Percentiles rank a stretch among this genome's conserved stretches.
These are phyloP conservation scores for Heterodera schachtii DNA, from an alignment of 1,140 invertebrate species.

Conservation along the genomic window DNA sequence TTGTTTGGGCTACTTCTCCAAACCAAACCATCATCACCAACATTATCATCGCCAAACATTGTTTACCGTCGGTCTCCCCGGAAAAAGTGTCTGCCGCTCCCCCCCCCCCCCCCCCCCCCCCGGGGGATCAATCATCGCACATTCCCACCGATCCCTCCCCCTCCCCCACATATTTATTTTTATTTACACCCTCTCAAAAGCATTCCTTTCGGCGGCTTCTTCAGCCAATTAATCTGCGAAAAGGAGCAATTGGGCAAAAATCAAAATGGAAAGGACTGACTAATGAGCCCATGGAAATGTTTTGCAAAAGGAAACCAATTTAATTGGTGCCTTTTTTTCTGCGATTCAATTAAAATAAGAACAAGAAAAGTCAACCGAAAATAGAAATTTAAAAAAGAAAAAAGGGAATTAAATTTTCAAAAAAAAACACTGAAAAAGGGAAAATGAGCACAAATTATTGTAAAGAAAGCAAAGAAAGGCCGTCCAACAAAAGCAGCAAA, in stretches of 20 bases:
- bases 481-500: no score
- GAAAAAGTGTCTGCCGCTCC: background rate
- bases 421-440: no score
- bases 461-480: no score
- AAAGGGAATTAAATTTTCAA: no score
- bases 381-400: no score
- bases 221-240: background rate
- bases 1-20: no score
- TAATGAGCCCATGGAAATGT: background rate
- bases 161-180: background rate
- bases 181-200: no score
- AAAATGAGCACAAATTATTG: no score
- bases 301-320: background rate
- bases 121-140: slow-evolving; percentile 13
- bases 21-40: background rate
- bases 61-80: background rate
- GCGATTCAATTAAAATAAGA: no score
- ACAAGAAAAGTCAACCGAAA: no score
- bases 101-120: background rate
- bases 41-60: background rate
- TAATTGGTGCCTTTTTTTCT: no score
- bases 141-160: background rate
- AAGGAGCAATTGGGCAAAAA: background rate
- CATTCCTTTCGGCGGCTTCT: background rate
- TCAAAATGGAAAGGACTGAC: background rate